Conservation (phyloP, 2,797 vertebrate genomes). For the Brachyrhaphis roseni region DNA sequence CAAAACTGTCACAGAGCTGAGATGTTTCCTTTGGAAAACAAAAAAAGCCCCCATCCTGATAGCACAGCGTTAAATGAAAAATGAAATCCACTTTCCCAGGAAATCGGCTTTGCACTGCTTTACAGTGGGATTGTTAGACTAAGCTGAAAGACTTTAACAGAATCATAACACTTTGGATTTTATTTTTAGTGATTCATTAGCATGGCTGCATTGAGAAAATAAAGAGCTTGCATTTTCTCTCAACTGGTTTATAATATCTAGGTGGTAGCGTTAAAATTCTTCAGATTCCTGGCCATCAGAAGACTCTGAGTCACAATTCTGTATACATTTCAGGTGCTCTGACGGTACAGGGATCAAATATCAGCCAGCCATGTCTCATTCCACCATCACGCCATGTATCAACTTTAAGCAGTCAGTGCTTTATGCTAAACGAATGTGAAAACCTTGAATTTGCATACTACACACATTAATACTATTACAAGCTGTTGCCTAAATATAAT, state of each 20-base stretch:
- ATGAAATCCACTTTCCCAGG: slow-evolving; percentile 47
- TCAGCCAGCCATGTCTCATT: slow-evolving; percentile 22
- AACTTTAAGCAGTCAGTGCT: background rate
- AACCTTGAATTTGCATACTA: background rate
- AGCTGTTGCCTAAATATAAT: background rate
- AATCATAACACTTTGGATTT: slow-evolving; percentile 42
- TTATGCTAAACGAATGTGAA: slow-evolving; percentile 1
- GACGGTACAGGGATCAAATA: slow-evolving; percentile 37
- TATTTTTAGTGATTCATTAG: slow-evolving; percentile 53
- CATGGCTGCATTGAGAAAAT: slow-evolving; percentile 9
- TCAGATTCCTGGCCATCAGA: slow-evolving; percentile 40
- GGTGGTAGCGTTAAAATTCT: slow-evolving; percentile 32
- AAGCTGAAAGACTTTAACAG: slow-evolving; percentile 28
- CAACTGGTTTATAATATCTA: slow-evolving; percentile 27
- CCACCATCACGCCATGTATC: background rate
- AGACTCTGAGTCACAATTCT: slow-evolving; percentile 18
- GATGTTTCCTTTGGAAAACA: slow-evolving; percentile 55
- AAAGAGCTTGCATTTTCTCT: slow-evolving; percentile 32
- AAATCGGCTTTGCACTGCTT: slow-evolving; percentile 37
- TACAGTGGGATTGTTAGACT: slow-evolving; percentile 38
- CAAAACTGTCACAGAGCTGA: slow-evolving; percentile 27
- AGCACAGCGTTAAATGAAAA: slow-evolving; percentile 18
- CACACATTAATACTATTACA: background rate
- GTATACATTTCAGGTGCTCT: slow-evolving; percentile 47
- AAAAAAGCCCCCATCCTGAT: slow-evolving; percentile 63